Conservation (phyloP, 2,797 vertebrate genomes). For the Euphonia xanthogaster region DNA sequence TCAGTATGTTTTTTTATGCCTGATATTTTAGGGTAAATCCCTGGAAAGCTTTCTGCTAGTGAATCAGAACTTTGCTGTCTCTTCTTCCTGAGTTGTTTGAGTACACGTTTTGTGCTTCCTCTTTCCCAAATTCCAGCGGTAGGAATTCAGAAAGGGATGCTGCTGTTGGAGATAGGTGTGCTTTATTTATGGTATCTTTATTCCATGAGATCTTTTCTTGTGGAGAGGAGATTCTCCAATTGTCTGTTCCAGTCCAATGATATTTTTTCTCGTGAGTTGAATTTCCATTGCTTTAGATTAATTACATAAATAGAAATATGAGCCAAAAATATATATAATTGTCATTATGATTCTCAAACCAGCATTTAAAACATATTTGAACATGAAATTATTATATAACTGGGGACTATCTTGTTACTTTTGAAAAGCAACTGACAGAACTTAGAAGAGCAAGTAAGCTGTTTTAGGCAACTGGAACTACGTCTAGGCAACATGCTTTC, state of each 20-base stretch:
- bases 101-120: fast-evolving
- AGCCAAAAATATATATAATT: neutral
- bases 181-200: neutral
- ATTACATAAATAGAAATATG: neutral
- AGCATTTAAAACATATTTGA: neutral
- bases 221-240: neutral
- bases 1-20: neutral
- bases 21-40: neutral
- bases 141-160: neutral
- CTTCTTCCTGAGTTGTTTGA: neutral
- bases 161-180: neutral
- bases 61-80: neutral
- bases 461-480: neutral
- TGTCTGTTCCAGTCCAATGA: neutral
- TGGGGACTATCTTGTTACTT: neutral
- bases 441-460: neutral
- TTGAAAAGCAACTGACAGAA: neutral
- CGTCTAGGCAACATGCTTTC: neutral
- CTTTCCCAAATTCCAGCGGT: neutral
- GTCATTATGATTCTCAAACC: neutral
- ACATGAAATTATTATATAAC: neutral
- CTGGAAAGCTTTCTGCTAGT: neutral
- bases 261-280: neutral
- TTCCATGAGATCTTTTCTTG: neutral
- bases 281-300: neutral